phyloP scores from a whole-genome alignment of 2,888 invertebrate species.

The Camptogramma bilineatum region DNA sequence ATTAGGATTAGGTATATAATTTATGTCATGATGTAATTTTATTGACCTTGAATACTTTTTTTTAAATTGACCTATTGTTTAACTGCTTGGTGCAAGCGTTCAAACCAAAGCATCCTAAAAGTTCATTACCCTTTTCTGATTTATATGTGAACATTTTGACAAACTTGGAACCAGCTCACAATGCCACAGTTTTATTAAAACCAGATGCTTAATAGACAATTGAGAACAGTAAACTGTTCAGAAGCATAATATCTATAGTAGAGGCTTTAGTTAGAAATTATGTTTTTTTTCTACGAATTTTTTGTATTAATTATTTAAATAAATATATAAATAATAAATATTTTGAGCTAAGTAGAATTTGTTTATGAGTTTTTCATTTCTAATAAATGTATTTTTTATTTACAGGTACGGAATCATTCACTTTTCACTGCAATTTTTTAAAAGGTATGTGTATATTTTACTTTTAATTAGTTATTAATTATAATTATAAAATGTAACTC shows the following conservation, averaged over 20 bases:
- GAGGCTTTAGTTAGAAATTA: too few species aligned
- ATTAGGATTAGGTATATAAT: too few species aligned
- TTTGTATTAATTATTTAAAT: too few species aligned
- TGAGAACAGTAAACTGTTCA: conserved; percentile 44
- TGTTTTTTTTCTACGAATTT: too few species aligned
- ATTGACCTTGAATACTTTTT: too few species aligned
- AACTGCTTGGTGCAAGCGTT: not conserved
- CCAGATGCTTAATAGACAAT: conserved; percentile 73
- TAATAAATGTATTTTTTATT: conserved; percentile 40
- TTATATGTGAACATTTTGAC: conserved; percentile 36
- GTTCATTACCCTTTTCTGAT: conserved; percentile 26
- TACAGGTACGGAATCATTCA: conserved; percentile 51
- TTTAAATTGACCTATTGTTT: too few species aligned
- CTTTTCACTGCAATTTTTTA: conserved; percentile 22
- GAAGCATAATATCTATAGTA: conserved; percentile 26
- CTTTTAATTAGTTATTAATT: not conserved
- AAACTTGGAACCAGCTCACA: conserved; percentile 24
- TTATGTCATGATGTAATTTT: too few species aligned
- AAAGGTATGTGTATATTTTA: conserved; percentile 3
- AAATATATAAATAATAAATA: too few species aligned
- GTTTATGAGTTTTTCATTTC: not conserved
- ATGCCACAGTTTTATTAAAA: conserved; percentile 62
- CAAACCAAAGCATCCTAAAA: not conserved
- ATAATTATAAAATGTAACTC: not conserved
- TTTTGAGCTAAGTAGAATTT: too few species aligned